Evolutionary conservation across 2,888 invertebrate genomes (phyloP).

Genomic region (Brachyptera risi): DNA sequence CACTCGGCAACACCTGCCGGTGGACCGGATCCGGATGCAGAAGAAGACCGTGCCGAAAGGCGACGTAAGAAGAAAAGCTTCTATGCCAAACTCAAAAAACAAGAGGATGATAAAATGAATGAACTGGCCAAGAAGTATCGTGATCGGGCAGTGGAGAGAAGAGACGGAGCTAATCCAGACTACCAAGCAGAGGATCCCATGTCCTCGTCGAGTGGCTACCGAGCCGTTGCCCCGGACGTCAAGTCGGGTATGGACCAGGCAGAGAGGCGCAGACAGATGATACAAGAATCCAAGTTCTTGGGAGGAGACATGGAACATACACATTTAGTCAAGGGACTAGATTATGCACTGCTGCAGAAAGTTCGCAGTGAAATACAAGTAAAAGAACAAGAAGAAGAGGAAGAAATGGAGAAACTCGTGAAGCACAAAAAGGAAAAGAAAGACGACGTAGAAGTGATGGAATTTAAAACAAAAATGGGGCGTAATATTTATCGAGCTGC

Average conservation of each 20-base stretch:
- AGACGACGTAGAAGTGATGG: conserved; percentile 68
- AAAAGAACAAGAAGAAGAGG: conserved; percentile 78
- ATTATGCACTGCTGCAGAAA: conserved; percentile 89
- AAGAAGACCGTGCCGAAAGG: conserved; percentile 74
- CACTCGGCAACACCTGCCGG: conserved; percentile 36
- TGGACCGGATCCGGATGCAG: conserved; percentile 37
- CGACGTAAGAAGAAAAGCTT: conserved; percentile 91
- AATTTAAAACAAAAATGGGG: conserved; percentile 77
- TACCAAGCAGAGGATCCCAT: conserved; percentile 79
- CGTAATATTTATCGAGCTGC: conserved; percentile 62
- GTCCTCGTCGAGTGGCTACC: conserved; percentile 78
- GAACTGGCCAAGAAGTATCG: conserved; percentile 92
- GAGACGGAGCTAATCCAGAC: conserved; percentile 80
- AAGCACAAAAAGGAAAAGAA: conserved; percentile 50
- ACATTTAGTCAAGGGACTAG: conserved; percentile 96
- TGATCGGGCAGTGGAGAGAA: conserved; percentile 83
- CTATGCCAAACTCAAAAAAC: conserved; percentile 89
- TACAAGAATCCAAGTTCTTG: conserved; percentile 98
- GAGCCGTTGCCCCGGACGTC: conserved; percentile 94
- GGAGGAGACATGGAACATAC: conserved; percentile 99
- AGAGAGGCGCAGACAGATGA: conserved; percentile 89
- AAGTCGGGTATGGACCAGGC: conserved; percentile 94
- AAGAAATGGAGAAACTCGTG: conserved; percentile 72
- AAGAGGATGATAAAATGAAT: conserved; percentile 91
- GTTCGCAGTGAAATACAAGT: conserved; percentile 84